Base-by-base conservation (phyloP, 2,113 vertebrate species). In the Riparia riparia region DNA sequence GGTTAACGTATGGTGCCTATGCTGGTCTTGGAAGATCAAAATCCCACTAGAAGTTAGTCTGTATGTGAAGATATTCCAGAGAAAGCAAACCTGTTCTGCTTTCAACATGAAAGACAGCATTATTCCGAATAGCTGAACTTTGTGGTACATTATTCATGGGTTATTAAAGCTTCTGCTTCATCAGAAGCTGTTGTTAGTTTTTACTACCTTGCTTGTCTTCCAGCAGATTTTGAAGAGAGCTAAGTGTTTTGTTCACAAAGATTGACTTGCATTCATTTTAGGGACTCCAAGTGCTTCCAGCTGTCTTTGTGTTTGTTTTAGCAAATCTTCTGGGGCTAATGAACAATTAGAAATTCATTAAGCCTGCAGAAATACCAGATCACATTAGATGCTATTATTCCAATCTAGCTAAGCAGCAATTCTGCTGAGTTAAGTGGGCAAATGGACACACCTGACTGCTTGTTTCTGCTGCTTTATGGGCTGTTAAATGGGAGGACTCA, bases 271-370 rank as follows among this genome's bases (percentile, higher is more conserved):
- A 20, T 63, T 93, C 14, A 47, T 89, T 89, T 74, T 60, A 44
- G 56, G 66, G 44, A 47, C 29, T 89, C 28, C 14, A 73, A 66
- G 22, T 51, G 34, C 70, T 61, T 93, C 37, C 50, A 81, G 76
- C 47, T 93, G 72, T 60, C 83, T 77, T 73, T 50, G 50, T 86
- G 54, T 77, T 89, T 91, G 72, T 77, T 94, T 90, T 86, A 80
- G 80, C 64, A 95, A 83, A 94, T 92, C 61, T 90, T 89, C 64
- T 78, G 56, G 9, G 74, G 42, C 51, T 89, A 91, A 93, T 51
- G 47, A 74, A 49, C 80, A 86, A 86, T 81, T 82, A 84, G 56
- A 88, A 95, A 88, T 89, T 65, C 54, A 88, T 89, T 73, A 86
- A 86, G 64, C n/a, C n/a, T 89, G 76, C 29, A 58, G 71, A 86